Base-by-base conservation (phyloP, 2,797 vertebrate species). In the Hafferia zeledoni region DNA sequence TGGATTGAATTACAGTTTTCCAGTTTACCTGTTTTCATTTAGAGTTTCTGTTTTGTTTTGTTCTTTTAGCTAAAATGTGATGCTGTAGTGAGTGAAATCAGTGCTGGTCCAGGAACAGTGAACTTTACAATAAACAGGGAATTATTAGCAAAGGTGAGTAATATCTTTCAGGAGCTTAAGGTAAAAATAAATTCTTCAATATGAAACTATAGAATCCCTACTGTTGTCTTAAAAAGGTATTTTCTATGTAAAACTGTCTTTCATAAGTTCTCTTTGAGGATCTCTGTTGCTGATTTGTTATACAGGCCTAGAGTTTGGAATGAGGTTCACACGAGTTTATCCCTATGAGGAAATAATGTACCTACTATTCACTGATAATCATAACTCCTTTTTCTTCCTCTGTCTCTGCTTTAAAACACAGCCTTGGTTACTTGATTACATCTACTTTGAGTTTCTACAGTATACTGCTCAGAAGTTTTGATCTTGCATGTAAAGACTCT, bases 91-190 rank as follows among this genome's bases (percentile, higher is more conserved):
- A 99, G 98, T 91, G 98, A 98, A 55, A 98, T 99, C 93, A 97
- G 97, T 10, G 65, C 97, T 72, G 98, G 96, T 56, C 87, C 82
- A 52, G 98, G 98, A 86, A 97, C 97, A 52, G 96, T 99, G 94
- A 97, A 98, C 96, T 99, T 99, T 89, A 99, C 96, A 68, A 94
- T 99, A 83, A 98, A 99, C 94, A 98, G 98, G 75, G 97, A 97
- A 49, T 97, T 99, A 31, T 96, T 99, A 68, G 98, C 98, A 61
- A 98, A 99, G 99, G 99, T 99, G 89, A 98, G 97, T 96, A 23
- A 14, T 47, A 5, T 69, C 22, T 87, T 92, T 60, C 11, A 78
- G 4, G 11, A 33, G 20, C 35, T 35, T 60, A 82, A 91, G 20
- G 30, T 52, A 57, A 74, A 67, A 87, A 67, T 65, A 43, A 53